A percentile compares a stretch with the other conserved stretches of the same genome.
Evolutionary conservation across 2,797 vertebrate species (phyloP).

Genomic region (Psittacula echo): DNA sequence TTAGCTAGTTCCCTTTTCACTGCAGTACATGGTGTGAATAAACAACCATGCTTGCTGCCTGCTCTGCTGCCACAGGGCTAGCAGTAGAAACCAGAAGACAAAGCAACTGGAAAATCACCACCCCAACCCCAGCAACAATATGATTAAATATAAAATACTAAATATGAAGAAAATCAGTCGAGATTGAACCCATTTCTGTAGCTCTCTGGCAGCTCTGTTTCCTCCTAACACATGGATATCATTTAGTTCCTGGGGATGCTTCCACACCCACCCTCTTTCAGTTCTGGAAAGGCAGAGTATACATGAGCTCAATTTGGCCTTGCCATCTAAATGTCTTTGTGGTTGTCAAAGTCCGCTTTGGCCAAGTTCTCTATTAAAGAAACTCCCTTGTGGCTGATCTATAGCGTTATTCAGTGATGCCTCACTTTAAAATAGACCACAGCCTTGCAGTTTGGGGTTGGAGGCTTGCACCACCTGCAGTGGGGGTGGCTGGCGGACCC

Average conservation of each 20-base stretch:
- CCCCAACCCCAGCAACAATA: not conserved
- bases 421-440: conserved; percentile 20
- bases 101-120: conserved; percentile 3
- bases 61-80: not conserved
- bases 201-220: conserved; percentile 1
- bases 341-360: not conserved
- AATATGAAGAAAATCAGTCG: not conserved
- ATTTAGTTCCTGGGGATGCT: conserved; percentile 44
- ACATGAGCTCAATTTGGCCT: conserved; percentile 24
- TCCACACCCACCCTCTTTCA: not conserved
- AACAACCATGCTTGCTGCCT: not conserved
- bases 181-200: not conserved
- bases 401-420: conserved; percentile 31
- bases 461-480: conserved; percentile 49
- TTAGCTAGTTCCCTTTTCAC: not conserved
- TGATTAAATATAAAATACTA: not conserved
- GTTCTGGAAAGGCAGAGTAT: conserved; percentile 10
- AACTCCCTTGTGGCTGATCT: not conserved
- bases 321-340: not conserved
- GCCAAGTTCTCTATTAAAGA: not conserved
- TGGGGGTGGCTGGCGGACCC: conserved; percentile 35
- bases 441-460: not conserved
- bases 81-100: not conserved
- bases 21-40: not conserved
- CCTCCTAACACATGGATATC: conserved; percentile 16